Percentiles rank a stretch among this genome's conserved stretches.
Conservation (phyloP, 1,140 invertebrate genomes). For the Bombus sylvicola region DNA sequence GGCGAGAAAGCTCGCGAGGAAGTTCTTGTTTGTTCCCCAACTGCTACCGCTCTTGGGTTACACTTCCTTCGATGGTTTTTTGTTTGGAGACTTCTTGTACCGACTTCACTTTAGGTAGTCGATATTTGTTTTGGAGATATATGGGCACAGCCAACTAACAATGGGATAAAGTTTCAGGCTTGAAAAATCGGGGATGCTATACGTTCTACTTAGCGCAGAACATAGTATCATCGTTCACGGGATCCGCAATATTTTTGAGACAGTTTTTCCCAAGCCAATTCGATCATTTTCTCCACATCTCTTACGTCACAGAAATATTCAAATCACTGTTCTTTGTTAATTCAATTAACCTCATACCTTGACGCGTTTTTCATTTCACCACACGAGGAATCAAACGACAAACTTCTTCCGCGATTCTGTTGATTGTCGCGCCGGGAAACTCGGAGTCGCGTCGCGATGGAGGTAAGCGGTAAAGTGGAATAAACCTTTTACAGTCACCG, state of each 20-base stretch:
- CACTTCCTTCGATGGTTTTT: not conserved
- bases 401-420: not conserved
- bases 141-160: too few species aligned
- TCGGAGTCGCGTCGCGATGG: not conserved
- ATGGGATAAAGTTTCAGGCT: too few species aligned
- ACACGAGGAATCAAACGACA: not conserved
- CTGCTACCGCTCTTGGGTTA: not conserved
- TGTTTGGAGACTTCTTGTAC: not conserved
- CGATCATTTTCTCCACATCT: not conserved
- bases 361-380: not conserved
- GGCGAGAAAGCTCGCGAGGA: not conserved
- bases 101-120: too few species aligned
- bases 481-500: slow-evolving; percentile 37
- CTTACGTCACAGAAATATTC: not conserved
- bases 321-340: not conserved
- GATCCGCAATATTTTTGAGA: too few species aligned
- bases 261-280: not conserved
- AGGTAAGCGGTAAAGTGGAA: slow-evolving; percentile 8
- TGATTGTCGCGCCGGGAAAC: not conserved
- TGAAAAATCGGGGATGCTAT: too few species aligned
- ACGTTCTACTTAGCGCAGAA: too few species aligned
- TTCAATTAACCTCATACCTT: not conserved
- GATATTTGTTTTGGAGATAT: too few species aligned
- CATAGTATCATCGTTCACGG: too few species aligned
- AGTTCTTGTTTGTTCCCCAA: not conserved